These are phyloP conservation scores for Oenanthe melanoleuca DNA, from an alignment of 2,113 vertebrate species.

Conservation along the genomic window DNA sequence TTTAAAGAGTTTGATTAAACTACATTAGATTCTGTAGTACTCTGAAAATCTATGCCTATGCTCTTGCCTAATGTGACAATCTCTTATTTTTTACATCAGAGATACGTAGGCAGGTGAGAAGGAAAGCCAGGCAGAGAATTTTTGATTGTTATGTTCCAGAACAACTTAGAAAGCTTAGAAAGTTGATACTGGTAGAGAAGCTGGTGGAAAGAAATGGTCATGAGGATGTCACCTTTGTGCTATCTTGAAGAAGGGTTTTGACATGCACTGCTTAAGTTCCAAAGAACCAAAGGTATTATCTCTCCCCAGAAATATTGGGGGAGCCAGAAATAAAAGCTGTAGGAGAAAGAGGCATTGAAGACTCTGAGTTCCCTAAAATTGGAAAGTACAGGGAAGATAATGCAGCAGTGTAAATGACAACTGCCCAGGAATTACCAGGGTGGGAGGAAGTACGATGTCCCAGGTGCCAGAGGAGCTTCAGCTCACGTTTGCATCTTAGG, in stretches of 20 bases:
- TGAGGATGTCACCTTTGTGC: background rate
- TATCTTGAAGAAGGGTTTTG: background rate
- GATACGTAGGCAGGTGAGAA: background rate
- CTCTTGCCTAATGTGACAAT: background rate
- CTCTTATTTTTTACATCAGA: background rate
- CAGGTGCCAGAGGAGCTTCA: background rate
- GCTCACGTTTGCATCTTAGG: background rate
- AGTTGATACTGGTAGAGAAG: background rate
- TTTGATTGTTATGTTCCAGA: background rate
- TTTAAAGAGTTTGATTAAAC: background rate
- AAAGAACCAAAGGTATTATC: background rate
- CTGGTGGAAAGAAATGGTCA: background rate
- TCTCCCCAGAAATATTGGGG: background rate
- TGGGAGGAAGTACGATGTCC: rapidly evolving
- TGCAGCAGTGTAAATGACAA: background rate
- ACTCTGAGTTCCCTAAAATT: background rate
- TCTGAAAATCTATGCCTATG: background rate
- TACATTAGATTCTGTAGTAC: background rate
- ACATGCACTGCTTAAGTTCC: background rate
- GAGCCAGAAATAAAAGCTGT: background rate
- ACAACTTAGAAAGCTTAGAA: background rate
- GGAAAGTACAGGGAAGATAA: background rate
- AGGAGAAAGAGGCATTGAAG: background rate
- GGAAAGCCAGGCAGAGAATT: background rate
- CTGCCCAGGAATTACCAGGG: background rate